Evolutionary conservation across 2,797 vertebrate genomes (phyloP).

Genomic region (Linurgus olivaceus): DNA sequence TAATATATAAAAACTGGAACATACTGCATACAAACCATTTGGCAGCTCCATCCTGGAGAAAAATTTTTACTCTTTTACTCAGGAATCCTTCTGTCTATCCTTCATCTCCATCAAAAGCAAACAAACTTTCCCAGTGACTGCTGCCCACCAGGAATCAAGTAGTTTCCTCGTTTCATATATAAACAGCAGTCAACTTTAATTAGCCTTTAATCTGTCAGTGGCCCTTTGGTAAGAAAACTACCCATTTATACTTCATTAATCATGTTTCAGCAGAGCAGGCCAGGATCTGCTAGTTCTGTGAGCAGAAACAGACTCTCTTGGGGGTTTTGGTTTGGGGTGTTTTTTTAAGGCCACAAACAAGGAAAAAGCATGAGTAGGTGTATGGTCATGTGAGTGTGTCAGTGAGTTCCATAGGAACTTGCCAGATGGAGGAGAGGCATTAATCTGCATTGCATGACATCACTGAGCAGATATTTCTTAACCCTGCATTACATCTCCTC

Average conservation of each 20-base stretch:
- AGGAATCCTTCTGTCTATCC: slow-evolving; percentile 17
- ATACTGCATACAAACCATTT: background rate
- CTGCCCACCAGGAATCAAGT: slow-evolving; percentile 51
- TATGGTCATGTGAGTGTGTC: background rate
- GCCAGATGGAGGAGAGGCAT: slow-evolving; percentile 3
- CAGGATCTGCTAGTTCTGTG: slow-evolving; percentile 16
- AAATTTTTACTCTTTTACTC: slow-evolving; percentile 16
- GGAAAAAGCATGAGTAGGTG: background rate
- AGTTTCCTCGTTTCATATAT: slow-evolving; percentile 30
- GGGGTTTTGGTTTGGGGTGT: background rate
- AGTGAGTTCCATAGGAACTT: slow-evolving; percentile 17
- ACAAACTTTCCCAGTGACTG: slow-evolving; percentile 20
- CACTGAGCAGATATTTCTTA: background rate
- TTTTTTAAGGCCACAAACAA: background rate
- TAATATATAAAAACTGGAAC: background rate
- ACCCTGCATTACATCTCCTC: background rate
- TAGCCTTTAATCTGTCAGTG: slow-evolving; percentile 17
- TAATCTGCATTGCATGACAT: slow-evolving; percentile 4
- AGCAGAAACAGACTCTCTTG: background rate
- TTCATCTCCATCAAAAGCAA: background rate
- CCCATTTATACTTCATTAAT: slow-evolving; percentile 47
- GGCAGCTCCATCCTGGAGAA: slow-evolving; percentile 9
- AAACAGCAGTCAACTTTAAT: background rate
- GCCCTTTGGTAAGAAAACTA: slow-evolving; percentile 54
- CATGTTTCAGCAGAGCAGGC: slow-evolving; percentile 30